Evolutionary conservation across 2,113 vertebrate species (phyloP).

Genomic region (Tursiops truncatus): DNA sequence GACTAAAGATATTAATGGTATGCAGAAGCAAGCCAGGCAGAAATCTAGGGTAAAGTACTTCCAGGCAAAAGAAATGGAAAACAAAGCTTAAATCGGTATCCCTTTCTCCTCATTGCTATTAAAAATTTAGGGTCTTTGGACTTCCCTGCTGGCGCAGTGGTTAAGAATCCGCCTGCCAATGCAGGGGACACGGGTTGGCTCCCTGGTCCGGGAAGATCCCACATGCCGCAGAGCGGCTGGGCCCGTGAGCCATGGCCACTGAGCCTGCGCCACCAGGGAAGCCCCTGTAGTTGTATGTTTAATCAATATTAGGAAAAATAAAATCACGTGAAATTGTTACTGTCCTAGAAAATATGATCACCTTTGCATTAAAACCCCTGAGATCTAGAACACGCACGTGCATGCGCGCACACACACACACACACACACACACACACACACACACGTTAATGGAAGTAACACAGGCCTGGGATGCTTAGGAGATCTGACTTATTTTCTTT

Average conservation of each 20-base stretch:
- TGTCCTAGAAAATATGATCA: background rate
- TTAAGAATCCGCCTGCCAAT: too few species aligned
- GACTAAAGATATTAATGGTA: constrained; percentile 40
- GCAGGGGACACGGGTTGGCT: too few species aligned
- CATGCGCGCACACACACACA: background rate
- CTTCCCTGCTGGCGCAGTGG: too few species aligned
- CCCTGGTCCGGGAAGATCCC: too few species aligned
- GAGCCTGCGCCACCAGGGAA: too few species aligned
- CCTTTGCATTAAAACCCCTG: background rate
- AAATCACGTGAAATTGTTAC: background rate
- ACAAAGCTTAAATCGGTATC: background rate
- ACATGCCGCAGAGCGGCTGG: too few species aligned
- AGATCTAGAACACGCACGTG: background rate
- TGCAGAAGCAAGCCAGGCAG: constrained; percentile 9
- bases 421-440: background rate
- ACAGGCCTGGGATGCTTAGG: background rate
- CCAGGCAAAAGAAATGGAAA: background rate
- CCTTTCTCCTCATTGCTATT: background rate
- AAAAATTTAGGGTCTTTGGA: background rate
- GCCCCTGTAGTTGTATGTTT: background rate
- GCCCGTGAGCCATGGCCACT: rapidly evolving
- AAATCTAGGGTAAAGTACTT: constrained; percentile 16
- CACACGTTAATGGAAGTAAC: constrained; percentile 15
- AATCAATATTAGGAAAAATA: constrained; percentile 1
- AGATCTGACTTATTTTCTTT: background rate